Evolutionary conservation across 2,797 vertebrate species (phyloP).

Genomic region (Eulemur mongoz): DNA sequence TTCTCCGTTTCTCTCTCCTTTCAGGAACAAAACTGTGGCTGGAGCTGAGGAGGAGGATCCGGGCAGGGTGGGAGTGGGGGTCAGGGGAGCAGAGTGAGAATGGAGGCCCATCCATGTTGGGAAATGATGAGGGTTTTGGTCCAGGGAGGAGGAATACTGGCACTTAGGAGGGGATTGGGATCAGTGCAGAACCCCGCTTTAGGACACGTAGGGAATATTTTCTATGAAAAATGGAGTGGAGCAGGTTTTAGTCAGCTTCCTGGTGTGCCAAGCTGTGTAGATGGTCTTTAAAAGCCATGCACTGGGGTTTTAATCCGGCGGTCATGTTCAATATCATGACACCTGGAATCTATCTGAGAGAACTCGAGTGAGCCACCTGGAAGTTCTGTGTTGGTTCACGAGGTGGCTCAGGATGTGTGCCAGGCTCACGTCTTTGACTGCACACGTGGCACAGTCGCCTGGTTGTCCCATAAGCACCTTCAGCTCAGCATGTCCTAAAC

Average conservation of each 20-base stretch:
- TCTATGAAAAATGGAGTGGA: neutral
- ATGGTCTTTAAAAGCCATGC: neutral
- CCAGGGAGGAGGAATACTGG: neutral
- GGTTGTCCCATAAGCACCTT: neutral
- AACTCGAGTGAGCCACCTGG: neutral
- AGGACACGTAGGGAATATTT: neutral
- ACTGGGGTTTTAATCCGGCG: neutral
- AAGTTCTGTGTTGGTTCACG: neutral
- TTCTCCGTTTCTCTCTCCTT: neutral
- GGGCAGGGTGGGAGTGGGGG: neutral
- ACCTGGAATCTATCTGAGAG: neutral
- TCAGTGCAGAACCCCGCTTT: neutral
- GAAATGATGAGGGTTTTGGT: neutral
- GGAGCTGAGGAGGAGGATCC: neutral
- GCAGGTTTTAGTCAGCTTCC: neutral
- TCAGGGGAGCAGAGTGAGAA: neutral
- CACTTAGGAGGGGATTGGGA: neutral
- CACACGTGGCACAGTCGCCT: neutral
- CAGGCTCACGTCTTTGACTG: neutral
- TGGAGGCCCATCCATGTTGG: neutral
- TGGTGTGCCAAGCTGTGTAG: neutral
- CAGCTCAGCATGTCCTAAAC: neutral
- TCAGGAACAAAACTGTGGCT: neutral
- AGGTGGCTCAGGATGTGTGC: neutral
- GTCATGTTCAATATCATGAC: neutral